phyloP scores from a whole-genome alignment of 1,140 invertebrate species.

The Diplogasteroides magnus region DNA sequence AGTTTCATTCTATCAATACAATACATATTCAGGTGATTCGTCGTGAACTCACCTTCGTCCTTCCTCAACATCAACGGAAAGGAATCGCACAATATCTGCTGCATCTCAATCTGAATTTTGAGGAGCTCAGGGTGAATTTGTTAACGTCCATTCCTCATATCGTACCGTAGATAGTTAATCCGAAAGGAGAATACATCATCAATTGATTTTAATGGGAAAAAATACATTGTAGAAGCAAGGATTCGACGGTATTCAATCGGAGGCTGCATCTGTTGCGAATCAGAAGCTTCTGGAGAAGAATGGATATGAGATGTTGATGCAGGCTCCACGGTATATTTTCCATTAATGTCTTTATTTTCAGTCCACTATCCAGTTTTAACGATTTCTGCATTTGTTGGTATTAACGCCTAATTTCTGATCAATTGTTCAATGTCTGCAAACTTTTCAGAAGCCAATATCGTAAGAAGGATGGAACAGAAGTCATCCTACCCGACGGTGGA shows the following conservation, averaged over 20 bases:
- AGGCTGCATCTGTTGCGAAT: conserved; percentile 10
- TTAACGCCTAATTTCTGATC: too few species aligned
- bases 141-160: not conserved
- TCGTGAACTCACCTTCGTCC: conserved; percentile 9
- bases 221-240: not conserved
- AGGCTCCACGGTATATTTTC: not conserved
- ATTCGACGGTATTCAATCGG: conserved; percentile 8
- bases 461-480: too few species aligned
- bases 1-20: too few species aligned
- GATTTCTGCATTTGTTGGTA: too few species aligned
- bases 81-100: conserved; percentile 5
- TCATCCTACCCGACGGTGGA: too few species aligned
- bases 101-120: not conserved
- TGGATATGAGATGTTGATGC: conserved; percentile 1
- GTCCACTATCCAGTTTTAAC: too few species aligned
- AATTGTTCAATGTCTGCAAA: too few species aligned
- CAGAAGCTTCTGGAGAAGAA: conserved; percentile 8
- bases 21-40: conserved; percentile 6
- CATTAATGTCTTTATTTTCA: too few species aligned
- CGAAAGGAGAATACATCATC: too few species aligned
- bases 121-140: not conserved
- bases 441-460: too few species aligned
- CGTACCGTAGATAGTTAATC: too few species aligned
- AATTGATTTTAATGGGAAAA: not conserved
- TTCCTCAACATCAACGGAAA: conserved; percentile 1